phyloP scores from a whole-genome alignment of 53 echinoderm and acorn worm genomes.

The Apostichopus leukothele region DNA sequence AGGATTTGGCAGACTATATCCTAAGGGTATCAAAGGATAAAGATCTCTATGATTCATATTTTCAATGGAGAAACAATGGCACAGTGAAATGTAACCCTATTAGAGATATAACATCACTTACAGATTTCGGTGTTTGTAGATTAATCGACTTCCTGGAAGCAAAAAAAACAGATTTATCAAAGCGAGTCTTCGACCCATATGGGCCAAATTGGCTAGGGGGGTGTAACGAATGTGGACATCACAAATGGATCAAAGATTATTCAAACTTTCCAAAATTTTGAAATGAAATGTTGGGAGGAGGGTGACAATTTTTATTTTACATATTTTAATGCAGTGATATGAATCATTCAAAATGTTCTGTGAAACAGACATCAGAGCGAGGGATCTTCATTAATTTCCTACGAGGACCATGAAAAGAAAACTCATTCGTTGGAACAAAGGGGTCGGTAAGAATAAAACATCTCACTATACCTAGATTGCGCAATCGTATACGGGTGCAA shows the following conservation, averaged over 20 bases:
- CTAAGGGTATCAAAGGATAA: slow-evolving; percentile 35
- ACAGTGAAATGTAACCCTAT: background rate
- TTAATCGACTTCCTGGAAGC: background rate
- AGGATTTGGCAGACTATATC: slow-evolving; percentile 54
- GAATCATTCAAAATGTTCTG: too few relatives aligned
- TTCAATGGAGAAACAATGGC: slow-evolving; percentile 57
- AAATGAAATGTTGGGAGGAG: too few relatives aligned
- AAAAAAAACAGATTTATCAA: too few relatives aligned
- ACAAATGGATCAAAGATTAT: slow-evolving; percentile 14
- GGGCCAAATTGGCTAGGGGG: slow-evolving; percentile 30
- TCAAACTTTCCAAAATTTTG: background rate
- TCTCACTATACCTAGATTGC: too few relatives aligned
- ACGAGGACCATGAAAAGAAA: too few relatives aligned
- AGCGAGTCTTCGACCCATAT: background rate
- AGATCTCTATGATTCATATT: slow-evolving; percentile 50
- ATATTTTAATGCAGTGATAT: too few relatives aligned
- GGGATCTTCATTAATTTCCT: too few relatives aligned
- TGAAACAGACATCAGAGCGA: too few relatives aligned
- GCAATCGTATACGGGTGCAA: too few relatives aligned
- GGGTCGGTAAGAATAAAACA: too few relatives aligned
- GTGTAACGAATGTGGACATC: slow-evolving; percentile 20
- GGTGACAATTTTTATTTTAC: too few relatives aligned
- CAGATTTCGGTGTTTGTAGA: slow-evolving; percentile 11
- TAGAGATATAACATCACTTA: background rate
- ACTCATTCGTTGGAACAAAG: too few relatives aligned